phyloP scores from a whole-genome alignment of 2,888 invertebrate genomes.

The Andrena bicolor region DNA sequence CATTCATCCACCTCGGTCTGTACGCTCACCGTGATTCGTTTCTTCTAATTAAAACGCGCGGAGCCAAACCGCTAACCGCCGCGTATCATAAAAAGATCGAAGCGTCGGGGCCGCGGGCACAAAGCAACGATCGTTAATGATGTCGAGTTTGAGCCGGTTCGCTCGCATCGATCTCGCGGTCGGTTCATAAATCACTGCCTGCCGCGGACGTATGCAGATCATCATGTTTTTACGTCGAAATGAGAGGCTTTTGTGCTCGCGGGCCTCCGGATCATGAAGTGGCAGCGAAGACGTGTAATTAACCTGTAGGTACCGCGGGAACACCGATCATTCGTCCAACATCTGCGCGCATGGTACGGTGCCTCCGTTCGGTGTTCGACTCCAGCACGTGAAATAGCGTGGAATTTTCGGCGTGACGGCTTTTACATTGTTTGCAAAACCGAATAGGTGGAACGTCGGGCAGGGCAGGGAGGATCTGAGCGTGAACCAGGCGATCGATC shows the following conservation, averaged over 20 bases:
- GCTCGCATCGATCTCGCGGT: slow-evolving; percentile 31
- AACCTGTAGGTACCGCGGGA: not conserved
- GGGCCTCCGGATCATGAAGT: slow-evolving; percentile 42
- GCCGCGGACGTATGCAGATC: slow-evolving; percentile 66
- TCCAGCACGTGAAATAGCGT: not conserved
- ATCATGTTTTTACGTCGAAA: slow-evolving; percentile 42
- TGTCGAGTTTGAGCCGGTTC: slow-evolving; percentile 20
- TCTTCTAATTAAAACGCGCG: slow-evolving; percentile 43
- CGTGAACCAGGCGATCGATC: slow-evolving; percentile 68
- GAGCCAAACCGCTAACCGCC: slow-evolving; percentile 28
- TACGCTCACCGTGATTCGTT: not conserved
- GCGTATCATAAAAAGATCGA: slow-evolving; percentile 50
- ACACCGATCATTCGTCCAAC: slow-evolving; percentile 31
- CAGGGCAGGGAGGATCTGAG: slow-evolving; percentile 20
- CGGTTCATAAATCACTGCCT: slow-evolving; percentile 65
- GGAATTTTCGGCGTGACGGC: not conserved
- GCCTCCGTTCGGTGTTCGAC: not conserved
- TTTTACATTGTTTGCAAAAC: slow-evolving; percentile 36
- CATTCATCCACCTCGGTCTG: not conserved
- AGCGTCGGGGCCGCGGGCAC: slow-evolving; percentile 49
- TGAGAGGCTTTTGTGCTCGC: slow-evolving; percentile 39
- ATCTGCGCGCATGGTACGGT: slow-evolving; percentile 16
- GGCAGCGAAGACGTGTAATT: slow-evolving; percentile 33
- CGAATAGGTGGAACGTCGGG: not conserved
- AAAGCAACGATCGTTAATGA: slow-evolving; percentile 67